Evolutionary conservation across 2,797 vertebrate genomes (phyloP).

Genomic region (Valencia hispanica): DNA sequence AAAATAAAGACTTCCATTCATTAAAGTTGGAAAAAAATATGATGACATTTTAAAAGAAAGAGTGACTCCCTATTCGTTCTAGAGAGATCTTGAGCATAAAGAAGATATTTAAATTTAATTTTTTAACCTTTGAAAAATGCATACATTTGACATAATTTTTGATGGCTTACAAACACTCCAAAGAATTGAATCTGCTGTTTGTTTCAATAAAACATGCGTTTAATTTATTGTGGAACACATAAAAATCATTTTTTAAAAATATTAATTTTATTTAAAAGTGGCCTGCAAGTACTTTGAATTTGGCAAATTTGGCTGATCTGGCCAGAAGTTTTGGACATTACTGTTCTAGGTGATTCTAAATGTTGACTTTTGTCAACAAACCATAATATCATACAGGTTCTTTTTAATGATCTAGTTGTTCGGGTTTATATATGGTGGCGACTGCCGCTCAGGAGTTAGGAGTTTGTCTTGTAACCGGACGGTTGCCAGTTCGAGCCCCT

Average conservation of each 20-base stretch:
- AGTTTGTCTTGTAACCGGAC: too few relatives aligned
- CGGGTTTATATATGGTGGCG: too few relatives aligned
- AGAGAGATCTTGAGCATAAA: too few relatives aligned
- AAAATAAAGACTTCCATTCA: not conserved
- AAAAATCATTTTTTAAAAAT: too few relatives aligned
- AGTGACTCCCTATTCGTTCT: not conserved
- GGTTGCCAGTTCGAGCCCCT: too few relatives aligned
- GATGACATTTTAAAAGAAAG: not conserved
- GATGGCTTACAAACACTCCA: not conserved
- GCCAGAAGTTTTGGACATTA: not conserved
- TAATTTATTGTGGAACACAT: not conserved
- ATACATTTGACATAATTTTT: not conserved
- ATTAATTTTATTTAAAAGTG: too few relatives aligned
- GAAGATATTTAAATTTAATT: not conserved
- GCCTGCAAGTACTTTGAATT: too few relatives aligned
- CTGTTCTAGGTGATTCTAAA: not conserved
- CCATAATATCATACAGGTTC: not conserved
- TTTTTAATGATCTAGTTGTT: not conserved
- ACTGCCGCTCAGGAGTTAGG: too few relatives aligned
- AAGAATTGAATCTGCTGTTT: not conserved
- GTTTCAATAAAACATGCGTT: not conserved
- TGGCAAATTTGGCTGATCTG: too few relatives aligned
- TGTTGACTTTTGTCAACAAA: not conserved
- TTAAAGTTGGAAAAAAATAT: not conserved
- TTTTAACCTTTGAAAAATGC: not conserved